phyloP scores from a whole-genome alignment of 2,797 vertebrate genomes.

The Crocodylus rhombifer region DNA sequence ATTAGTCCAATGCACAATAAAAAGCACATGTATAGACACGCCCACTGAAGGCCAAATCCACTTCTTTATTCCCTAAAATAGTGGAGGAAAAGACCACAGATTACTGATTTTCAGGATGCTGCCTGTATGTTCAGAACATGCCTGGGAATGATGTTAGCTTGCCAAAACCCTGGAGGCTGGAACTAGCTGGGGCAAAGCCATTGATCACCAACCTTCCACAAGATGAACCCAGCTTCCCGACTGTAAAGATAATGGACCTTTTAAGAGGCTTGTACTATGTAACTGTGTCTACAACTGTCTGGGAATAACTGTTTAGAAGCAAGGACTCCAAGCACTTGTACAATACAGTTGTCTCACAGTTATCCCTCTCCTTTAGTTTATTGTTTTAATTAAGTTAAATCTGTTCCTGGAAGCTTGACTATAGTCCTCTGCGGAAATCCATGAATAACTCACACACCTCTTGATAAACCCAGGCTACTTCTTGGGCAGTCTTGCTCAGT shows the following conservation, averaged over 20 bases:
- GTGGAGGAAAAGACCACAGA: not conserved
- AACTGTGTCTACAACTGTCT: too few species aligned
- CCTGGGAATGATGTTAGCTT: not conserved
- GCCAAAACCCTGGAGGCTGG: not conserved
- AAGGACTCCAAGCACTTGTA: too few species aligned
- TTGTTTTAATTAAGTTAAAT: too few species aligned
- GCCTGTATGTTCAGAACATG: not conserved
- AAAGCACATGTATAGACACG: too few species aligned
- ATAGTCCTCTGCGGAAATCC: too few species aligned
- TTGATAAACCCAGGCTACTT: not conserved
- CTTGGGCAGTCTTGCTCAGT: not conserved
- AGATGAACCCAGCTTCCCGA: not conserved
- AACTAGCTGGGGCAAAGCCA: not conserved
- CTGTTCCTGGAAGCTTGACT: too few species aligned
- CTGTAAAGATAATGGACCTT: too few species aligned
- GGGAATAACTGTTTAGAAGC: too few species aligned
- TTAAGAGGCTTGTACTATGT: too few species aligned
- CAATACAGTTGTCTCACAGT: too few species aligned
- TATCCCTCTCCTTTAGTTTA: too few species aligned
- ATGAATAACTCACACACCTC: not conserved
- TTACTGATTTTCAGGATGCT: not conserved
- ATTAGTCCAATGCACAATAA: too few species aligned
- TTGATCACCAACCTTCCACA: not conserved
- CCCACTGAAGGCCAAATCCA: not conserved
- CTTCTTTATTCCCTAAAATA: not conserved